These are phyloP conservation scores for Mesaphorura yosii DNA, from an alignment of 1,140 invertebrate species.

Conservation along the genomic window DNA sequence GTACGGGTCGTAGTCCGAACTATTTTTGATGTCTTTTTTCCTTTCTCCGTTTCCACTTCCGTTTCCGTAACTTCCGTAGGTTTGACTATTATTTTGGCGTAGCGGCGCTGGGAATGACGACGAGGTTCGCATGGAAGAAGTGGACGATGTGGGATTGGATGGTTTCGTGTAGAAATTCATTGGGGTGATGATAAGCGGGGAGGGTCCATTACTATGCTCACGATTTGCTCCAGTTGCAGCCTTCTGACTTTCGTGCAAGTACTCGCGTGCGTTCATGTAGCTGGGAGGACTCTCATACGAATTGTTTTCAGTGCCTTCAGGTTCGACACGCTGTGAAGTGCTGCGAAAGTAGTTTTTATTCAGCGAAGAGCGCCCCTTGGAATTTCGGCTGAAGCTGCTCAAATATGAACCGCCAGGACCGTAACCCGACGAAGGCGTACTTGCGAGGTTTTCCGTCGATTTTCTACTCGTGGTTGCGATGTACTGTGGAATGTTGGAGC, in stretches of 20 bases:
- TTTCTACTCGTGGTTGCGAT: too few species aligned
- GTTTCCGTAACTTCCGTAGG: too few species aligned
- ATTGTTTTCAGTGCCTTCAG: slow-evolving; percentile 28
- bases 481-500: slow-evolving; percentile 23
- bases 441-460: slow-evolving; percentile 23
- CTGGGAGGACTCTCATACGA: slow-evolving; percentile 2
- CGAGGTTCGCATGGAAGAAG: too few species aligned
- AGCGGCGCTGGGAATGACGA: too few species aligned
- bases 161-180: slow-evolving; percentile 26
- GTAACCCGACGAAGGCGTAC: slow-evolving; percentile 23
- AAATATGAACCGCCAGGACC: slow-evolving; percentile 12
- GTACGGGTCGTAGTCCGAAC: slow-evolving; percentile 53
- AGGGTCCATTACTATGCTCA: too few species aligned
- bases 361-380: slow-evolving; percentile 21
- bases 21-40: not conserved
- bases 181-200: slow-evolving; percentile 23
- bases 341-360: slow-evolving; percentile 30
- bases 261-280: too few species aligned
- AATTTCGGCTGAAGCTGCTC: slow-evolving; percentile 19
- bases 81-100: too few species aligned
- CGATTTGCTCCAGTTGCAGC: too few species aligned
- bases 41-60: too few species aligned
- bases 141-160: not conserved
- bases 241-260: too few species aligned
- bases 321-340: slow-evolving; percentile 21